Evolutionary conservation across 2,113 vertebrate genomes (phyloP), one percentile per base, ranked within the genome.

Genomic region (Oostethus manadensis): DNA sequence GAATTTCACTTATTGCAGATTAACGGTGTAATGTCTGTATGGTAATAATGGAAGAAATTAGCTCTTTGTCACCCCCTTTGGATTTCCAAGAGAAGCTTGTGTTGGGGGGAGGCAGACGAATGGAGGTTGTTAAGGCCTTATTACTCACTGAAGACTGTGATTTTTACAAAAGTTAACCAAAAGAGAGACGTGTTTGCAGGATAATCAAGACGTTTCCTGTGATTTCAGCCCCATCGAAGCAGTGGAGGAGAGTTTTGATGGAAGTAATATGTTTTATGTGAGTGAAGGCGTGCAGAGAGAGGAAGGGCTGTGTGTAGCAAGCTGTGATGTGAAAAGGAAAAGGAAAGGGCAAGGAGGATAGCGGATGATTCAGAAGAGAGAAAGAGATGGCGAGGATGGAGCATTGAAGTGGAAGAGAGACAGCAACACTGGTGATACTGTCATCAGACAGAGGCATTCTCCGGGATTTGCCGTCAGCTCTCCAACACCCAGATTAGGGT

Each of bases 1-100:
- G 82, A 87, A 83, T 87, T 88, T 83, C 77, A 82, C 80, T 88
- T 82, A 88, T 86, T 87, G 73, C 79, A 82, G 73, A 87, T 86
- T 83, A 87, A 84, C 83, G 56, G 64, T 71, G 79, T 79, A 82
- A 62, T 80, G 76, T 79, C 76, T 80, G 76, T 77, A 76, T 83
- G 76, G 76, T 81, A 84, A 86, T 87, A 86, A 81, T 80, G 71
- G 76, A 69, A 77, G 78, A 77, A 82, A 86, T 81, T 66, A 87
- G 78, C 80, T 84, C 77, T 84, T 84, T 83, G 79, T 87, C 83
- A 88, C 77, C 79, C 74, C 77, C 71, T 72, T 68, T 71, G 68
- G 74, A 70, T 78, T 77, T 79, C 62, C 16, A 49, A 59, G 62
- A 71, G 67, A 73, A 63, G 76, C 63, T 65, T 62, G 65, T 7